Evolutionary conservation across 2,888 invertebrate genomes (phyloP).

Genomic region (Folsomia manolachei): DNA sequence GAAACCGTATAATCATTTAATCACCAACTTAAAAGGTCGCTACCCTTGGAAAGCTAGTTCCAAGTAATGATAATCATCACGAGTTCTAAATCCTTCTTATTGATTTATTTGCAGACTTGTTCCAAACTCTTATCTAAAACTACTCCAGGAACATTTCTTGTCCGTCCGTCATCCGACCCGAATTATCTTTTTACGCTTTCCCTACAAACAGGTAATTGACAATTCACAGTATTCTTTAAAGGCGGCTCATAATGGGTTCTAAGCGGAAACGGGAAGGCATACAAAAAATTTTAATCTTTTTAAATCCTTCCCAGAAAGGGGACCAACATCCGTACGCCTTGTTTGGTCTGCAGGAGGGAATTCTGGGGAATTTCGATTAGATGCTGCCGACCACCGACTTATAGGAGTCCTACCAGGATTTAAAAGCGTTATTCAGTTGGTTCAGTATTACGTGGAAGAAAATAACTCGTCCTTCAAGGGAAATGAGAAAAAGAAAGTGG

Average conservation of each 20-base stretch:
- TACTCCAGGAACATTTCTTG: neutral
- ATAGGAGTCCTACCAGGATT: neutral
- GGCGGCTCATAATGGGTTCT: too few species aligned
- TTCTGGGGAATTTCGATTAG: neutral
- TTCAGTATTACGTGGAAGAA: slow-evolving; percentile 5
- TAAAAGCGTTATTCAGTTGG: neutral
- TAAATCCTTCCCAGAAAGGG: too few species aligned
- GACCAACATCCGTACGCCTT: slow-evolving; percentile 2
- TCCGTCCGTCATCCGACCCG: neutral
- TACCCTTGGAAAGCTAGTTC: too few species aligned
- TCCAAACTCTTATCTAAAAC: neutral
- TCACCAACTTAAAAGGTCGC: too few species aligned
- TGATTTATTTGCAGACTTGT: neutral
- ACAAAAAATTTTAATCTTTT: too few species aligned
- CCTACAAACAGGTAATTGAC: neutral
- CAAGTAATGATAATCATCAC: too few species aligned
- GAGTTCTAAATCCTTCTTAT: too few species aligned
- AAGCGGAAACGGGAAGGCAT: neutral
- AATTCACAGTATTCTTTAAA: too few species aligned
- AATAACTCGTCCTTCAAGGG: neutral
- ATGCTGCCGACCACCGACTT: neutral
- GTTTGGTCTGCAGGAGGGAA: neutral
- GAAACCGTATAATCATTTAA: too few species aligned
- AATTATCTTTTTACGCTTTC: neutral
- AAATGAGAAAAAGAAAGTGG: neutral